Percentiles rank a stretch among this genome's conserved stretches.
These are phyloP conservation scores for Muscicapa adusta DNA, from an alignment of 2,113 vertebrate species.

Conservation along the genomic window DNA sequence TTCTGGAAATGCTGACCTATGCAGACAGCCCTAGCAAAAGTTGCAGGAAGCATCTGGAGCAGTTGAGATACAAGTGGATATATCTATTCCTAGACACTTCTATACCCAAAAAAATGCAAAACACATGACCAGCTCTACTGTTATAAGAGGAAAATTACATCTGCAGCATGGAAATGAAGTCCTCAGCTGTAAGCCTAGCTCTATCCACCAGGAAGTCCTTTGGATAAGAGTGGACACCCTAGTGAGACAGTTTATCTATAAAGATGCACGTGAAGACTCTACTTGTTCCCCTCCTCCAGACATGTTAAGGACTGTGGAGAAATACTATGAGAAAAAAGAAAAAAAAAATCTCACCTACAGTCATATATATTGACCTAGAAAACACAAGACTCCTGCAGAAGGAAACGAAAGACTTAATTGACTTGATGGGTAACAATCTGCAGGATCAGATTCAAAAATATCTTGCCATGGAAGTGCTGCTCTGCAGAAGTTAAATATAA, in stretches of 20 bases:
- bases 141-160: neutral
- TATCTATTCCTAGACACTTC: neutral
- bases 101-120: neutral
- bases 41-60: neutral
- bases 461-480: neutral
- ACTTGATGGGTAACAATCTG: neutral
- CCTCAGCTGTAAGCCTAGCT: neutral
- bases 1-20: neutral
- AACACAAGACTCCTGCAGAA: neutral
- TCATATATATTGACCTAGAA: neutral
- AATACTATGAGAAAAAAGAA: neutral
- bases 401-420: neutral
- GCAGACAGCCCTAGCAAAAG: neutral
- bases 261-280: neutral
- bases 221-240: fast-evolving
- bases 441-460: neutral
- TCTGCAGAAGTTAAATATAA: neutral
- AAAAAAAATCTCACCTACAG: neutral
- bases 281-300: neutral
- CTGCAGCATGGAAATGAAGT: neutral
- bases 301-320: neutral
- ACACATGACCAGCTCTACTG: neutral
- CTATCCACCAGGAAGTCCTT: neutral
- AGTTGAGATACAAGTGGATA: neutral
- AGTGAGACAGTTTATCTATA: neutral